Base-by-base conservation (phyloP, 2,797 vertebrate species). In the Calcarius lapponicus region DNA sequence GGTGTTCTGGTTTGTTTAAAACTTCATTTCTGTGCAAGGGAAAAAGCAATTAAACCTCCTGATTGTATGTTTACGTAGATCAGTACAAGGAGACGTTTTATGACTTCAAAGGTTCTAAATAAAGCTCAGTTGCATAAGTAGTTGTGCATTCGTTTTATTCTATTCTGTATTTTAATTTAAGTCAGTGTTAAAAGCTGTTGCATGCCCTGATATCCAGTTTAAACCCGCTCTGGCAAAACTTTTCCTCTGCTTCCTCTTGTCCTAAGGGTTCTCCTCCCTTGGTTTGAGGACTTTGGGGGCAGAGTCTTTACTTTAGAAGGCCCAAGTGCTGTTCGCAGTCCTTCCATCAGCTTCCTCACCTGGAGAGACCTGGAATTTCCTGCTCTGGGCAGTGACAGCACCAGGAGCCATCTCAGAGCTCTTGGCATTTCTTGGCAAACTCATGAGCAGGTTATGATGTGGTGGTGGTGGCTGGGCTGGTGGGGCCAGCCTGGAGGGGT, bases 91-190 rank as follows among this genome's bases (percentile, higher is more conserved):
- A 95, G 80, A 94, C 34, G 2, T 95, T 97, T 97, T 97, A 93
- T 96, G 96, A 81, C 78, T 96, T 96, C 83, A 93, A 65, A 95
- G 93, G 94, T 93, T 96, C 96, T 95, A 93, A 98, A 96, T 97
- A 97, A 98, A 97, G 94, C 91, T 83, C 69, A 1, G 80, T 96
- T 97, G 67, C 88, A 0, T 92, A 94, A 90, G 62, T 26, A 88
- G 56, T 29, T 60, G 81, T 80, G 58, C 47, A 1, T 67, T 84
- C 79, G 31, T 53, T 61, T 58, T n/a, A 24, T 48, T 69, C 29
- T 42, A 0, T 48, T 69, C 29, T 42, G 0, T 31, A 26, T 51
- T 61, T 80, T 57, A 13, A 65, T 89, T 81, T 18, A 50, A 83
- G 57, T 51, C 50, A 13, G 28, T 54, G 48, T 53, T 78, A 24